Evolutionary conservation across 2,113 vertebrate genomes (phyloP).

Genomic region (Toxotes jaculatrix): DNA sequence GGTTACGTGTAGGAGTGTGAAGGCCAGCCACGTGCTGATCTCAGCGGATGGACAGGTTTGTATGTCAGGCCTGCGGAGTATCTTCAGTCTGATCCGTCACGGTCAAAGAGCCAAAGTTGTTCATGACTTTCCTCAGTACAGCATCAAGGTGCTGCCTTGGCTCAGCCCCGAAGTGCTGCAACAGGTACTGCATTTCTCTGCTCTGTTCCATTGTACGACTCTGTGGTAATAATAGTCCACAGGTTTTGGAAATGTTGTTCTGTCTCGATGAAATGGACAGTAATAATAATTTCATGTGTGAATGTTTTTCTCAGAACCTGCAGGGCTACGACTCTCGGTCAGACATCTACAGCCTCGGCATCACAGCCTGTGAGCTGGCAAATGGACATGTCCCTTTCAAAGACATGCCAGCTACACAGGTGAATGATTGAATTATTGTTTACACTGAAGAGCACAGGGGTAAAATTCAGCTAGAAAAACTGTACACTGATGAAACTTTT

Average conservation of each 20-base stretch:
- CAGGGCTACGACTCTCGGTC: conserved; percentile 97
- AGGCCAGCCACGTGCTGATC: conserved; percentile 96
- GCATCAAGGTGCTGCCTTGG: conserved; percentile 96
- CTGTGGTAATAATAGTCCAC: too few species aligned
- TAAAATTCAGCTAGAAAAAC: background rate
- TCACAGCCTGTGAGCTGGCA: conserved; percentile 97
- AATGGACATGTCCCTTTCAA: conserved; percentile 99
- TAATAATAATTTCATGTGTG: background rate
- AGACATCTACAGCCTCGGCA: conserved; percentile 98
- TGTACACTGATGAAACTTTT: too few species aligned
- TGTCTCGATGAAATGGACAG: background rate
- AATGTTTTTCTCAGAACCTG: conserved; percentile 87
- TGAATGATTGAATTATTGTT: conserved; percentile 18
- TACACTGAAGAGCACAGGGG: fast-evolving
- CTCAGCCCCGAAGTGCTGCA: conserved; percentile 97
- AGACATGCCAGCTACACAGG: conserved; percentile 99
- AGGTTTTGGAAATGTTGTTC: background rate
- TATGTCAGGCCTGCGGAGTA: conserved; percentile 94
- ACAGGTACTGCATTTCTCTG: conserved; percentile 85
- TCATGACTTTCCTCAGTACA: conserved; percentile 97
- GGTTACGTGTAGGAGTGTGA: conserved; percentile 89
- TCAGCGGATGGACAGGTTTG: conserved; percentile 94
- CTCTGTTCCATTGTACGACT: background rate
- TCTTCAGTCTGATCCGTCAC: conserved; percentile 95
- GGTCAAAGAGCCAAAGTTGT: conserved; percentile 94